These are phyloP conservation scores for Pachyrhynchus sulphureomaculatus DNA, from an alignment of 1,140 invertebrate species.

Conservation along the genomic window DNA sequence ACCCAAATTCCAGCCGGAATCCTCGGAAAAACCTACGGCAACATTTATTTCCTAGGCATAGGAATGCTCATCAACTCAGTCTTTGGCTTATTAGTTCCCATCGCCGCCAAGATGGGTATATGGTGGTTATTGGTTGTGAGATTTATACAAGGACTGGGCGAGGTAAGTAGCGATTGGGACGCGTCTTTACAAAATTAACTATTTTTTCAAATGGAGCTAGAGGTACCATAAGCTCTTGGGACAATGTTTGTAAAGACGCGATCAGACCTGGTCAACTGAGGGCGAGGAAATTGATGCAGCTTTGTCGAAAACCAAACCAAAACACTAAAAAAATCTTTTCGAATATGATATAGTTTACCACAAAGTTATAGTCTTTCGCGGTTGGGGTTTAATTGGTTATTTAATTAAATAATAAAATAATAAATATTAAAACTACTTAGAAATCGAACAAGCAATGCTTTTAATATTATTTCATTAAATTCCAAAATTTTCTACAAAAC, in stretches of 20 bases:
- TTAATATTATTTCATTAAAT: no score
- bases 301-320: slow-evolving; percentile 1
- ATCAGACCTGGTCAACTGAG: background rate
- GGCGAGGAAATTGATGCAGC: slow-evolving; percentile 5
- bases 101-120: slow-evolving; percentile 67
- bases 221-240: background rate
- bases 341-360: no score
- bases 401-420: no score
- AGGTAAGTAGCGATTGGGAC: slow-evolving; percentile 65
- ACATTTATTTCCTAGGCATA: slow-evolving; percentile 78
- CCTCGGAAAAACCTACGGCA: slow-evolving; percentile 79
- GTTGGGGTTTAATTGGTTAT: no score
- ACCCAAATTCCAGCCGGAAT: slow-evolving; percentile 90
- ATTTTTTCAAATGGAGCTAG: background rate
- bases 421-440: no score
- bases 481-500: no score
- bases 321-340: no score
- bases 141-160: slow-evolving; percentile 87
- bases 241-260: slow-evolving; percentile 1
- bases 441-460: no score
- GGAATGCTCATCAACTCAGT: slow-evolving; percentile 87
- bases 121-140: slow-evolving; percentile 55
- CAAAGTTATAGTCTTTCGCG: background rate
- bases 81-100: slow-evolving; percentile 74
- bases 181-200: slow-evolving; percentile 15